Percentiles rank a stretch among this genome's conserved stretches.
phyloP scores from a whole-genome alignment of 1,140 invertebrate species.

The Brachionus angularis region DNA sequence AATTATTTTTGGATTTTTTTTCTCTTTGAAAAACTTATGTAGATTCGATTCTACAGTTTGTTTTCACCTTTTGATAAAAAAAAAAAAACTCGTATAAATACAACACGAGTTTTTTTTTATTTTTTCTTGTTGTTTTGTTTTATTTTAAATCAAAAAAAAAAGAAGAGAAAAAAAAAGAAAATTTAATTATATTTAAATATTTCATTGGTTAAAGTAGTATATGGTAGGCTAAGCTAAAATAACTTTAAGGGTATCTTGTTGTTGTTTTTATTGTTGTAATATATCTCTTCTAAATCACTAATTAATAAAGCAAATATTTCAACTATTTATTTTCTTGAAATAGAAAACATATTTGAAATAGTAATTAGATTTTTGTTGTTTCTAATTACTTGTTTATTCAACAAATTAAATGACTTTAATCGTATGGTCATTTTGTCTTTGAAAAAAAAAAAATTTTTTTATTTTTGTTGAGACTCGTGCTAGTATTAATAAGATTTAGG shows the following conservation, averaged over 20 bases:
- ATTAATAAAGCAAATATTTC: slow-evolving; percentile 14
- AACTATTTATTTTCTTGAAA: slow-evolving; percentile 24
- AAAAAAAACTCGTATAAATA: not conserved
- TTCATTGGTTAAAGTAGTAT: too few species aligned
- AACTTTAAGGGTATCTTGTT: slow-evolving; percentile 14
- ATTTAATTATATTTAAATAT: too few species aligned
- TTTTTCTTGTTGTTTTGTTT: not conserved
- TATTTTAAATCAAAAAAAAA: too few species aligned
- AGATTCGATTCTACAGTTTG: not conserved
- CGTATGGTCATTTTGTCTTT: slow-evolving; percentile 33
- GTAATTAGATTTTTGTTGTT: too few species aligned
- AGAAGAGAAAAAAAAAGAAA: too few species aligned
- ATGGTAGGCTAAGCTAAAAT: not conserved
- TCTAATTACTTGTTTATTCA: slow-evolving; percentile 9
- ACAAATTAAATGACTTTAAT: slow-evolving; percentile 24
- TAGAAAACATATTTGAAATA: too few species aligned
- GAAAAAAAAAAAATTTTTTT: too few species aligned
- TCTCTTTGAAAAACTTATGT: not conserved
- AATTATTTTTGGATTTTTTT: slow-evolving; percentile 8
- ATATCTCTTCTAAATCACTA: not conserved
- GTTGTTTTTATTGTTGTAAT: too few species aligned
- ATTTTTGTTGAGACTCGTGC: slow-evolving; percentile 29
- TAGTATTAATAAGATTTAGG: slow-evolving; percentile 38
- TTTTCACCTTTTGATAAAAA: too few species aligned
- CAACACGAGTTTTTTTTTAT: not conserved